Base-by-base conservation (phyloP, 2,797 vertebrate species). In the Acanthis flammea region DNA sequence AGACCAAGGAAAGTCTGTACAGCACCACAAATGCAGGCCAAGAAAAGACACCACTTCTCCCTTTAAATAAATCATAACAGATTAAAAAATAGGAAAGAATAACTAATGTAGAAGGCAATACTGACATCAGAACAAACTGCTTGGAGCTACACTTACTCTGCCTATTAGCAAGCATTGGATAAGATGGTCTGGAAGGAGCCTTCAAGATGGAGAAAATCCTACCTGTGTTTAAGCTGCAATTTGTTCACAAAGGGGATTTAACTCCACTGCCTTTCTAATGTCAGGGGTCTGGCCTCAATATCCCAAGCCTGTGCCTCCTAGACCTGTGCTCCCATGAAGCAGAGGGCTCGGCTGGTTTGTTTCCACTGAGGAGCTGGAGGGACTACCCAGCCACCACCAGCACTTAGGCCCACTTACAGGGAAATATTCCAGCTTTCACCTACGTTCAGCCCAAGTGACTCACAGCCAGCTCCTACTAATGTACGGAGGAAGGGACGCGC, bases 351-450 rank as follows among this genome's bases (percentile, higher is more conserved):
- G 39, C 15, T 72, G 42, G 17, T 41, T 61, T 74, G 41, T n/a
- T 83, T 91, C 61, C 53, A 41, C 37, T 6, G 22, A 14, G 30
- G 30, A 92, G 42, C n/a, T 12, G 2, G 22, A 50, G 39, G 18
- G 25, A 77, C 30, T 19, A 53, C 7, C 6, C 74, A 92, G 39
- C n/a, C 74, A 89, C 30, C 48, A 61, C 10, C 0, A 0, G 24
- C 2, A 10, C n/a, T 86, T 10, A 47, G 35, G 61, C 18, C 17
- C 51, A 30, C 19, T 65, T 25, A 15, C 0, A 82, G 60, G 66
- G 85, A 95, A 90, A 62, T 39, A 86, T 48, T 95, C 90, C 93
- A 95, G 76, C 33, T 95, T 95, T 84, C 90, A 88, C 70, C 87
- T 91, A 75, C 33, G 1, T 57, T 80, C 54, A 88, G 68, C 72